A percentile compares a stretch with the other conserved stretches of the same genome.
These are phyloP conservation scores for Kryptolebias ocellatus DNA, from an alignment of 2,797 vertebrate species.

Conservation along the genomic window DNA sequence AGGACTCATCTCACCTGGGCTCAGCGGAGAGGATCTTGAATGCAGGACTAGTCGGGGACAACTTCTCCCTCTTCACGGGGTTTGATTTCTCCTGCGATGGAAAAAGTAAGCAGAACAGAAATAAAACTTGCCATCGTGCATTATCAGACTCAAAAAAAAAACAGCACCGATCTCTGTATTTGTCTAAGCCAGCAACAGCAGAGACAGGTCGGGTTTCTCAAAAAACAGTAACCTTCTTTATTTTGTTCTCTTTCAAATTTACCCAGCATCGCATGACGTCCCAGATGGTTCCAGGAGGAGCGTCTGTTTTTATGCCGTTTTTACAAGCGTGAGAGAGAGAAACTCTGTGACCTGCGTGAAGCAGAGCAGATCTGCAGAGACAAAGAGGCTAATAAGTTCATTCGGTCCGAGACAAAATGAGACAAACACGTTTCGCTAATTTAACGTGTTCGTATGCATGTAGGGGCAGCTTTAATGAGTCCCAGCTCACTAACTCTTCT, in stretches of 20 bases:
- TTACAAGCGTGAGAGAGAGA: conserved; percentile 93
- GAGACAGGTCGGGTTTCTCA: too few relatives aligned
- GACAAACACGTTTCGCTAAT: neutral
- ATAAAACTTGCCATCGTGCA: accelerated
- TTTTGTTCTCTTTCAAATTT: neutral
- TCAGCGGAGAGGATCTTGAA: conserved; percentile 86
- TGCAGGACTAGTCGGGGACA: conserved; percentile 86
- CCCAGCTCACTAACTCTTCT: too few relatives aligned
- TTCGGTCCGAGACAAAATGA: neutral
- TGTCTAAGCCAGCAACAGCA: neutral
- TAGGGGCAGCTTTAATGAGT: too few relatives aligned
- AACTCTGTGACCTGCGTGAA: conserved; percentile 89
- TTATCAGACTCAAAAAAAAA: neutral
- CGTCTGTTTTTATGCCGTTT: conserved; percentile 90
- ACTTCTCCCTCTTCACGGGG: conserved; percentile 89
- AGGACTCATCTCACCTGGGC: conserved; percentile 78
- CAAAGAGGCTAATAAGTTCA: neutral
- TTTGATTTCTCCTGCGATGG: conserved; percentile 83
- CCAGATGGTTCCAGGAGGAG: conserved; percentile 85
- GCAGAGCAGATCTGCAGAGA: conserved; percentile 86
- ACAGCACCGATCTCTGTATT: too few relatives aligned
- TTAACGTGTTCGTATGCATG: too few relatives aligned
- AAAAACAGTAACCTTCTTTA: too few relatives aligned
- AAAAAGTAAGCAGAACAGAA: neutral
- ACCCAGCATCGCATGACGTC: conserved; percentile 97